phyloP scores from a whole-genome alignment of 2,888 invertebrate genomes.

The Vannuccia rotundouncinata region DNA sequence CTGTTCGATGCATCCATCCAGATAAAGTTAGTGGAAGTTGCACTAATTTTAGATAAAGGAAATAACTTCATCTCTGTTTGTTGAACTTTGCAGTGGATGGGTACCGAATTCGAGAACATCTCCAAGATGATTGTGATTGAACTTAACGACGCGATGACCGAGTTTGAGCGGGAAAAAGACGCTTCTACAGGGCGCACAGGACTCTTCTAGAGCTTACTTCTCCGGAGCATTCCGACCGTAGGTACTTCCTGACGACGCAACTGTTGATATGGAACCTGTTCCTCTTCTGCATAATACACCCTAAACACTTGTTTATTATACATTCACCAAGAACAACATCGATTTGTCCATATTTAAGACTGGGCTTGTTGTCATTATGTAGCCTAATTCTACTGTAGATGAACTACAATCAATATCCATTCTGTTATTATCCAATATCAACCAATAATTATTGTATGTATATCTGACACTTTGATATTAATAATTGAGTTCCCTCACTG shows the following conservation, averaged over 20 bases:
- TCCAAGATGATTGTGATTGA: slow-evolving; percentile 97
- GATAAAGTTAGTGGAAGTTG: slow-evolving; percentile 72
- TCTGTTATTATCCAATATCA: neutral
- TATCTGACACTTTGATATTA: neutral
- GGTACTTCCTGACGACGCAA: no score
- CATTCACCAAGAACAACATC: no score
- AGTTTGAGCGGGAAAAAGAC: slow-evolving; percentile 68
- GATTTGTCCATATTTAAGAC: no score
- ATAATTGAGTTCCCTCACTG: neutral
- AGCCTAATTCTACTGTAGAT: no score
- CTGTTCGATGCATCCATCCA: slow-evolving; percentile 93
- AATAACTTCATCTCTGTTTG: neutral
- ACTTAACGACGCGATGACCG: slow-evolving; percentile 94
- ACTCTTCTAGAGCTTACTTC: neutral
- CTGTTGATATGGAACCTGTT: neutral
- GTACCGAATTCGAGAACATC: slow-evolving; percentile 80
- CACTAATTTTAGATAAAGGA: neutral
- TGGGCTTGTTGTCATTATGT: no score
- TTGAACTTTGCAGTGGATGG: slow-evolving; percentile 70
- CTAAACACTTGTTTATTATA: neutral
- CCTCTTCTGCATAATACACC: slow-evolving; percentile 2
- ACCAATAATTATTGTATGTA: neutral
- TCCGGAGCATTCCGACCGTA: neutral
- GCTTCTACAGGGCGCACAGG: neutral
- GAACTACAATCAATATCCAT: neutral